A percentile compares a stretch with the other conserved stretches of the same genome.
Conservation (phyloP, 2,113 vertebrate species). For the Megatriorchis doriae region DNA sequence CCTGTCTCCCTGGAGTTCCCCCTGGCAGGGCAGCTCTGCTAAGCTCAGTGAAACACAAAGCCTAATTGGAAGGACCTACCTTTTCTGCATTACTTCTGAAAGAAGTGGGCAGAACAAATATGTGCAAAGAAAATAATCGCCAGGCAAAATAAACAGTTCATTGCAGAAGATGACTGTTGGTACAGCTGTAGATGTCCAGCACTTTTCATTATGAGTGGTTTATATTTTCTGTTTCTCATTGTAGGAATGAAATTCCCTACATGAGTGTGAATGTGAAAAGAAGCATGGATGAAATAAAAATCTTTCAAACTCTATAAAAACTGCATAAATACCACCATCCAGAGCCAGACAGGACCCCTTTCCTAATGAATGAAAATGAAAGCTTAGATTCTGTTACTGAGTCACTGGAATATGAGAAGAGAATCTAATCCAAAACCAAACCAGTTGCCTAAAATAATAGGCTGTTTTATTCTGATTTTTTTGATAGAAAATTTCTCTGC, state of each 20-base stretch:
- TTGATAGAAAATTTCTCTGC: not conserved
- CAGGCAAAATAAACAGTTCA: not conserved
- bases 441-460: slow-evolving; percentile 16
- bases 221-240: slow-evolving; percentile 9
- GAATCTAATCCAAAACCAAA: not conserved
- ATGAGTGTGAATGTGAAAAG: slow-evolving; percentile 19
- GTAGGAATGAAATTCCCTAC: not conserved
- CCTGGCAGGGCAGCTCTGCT: not conserved
- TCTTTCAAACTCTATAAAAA: slow-evolving; percentile 4
- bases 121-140: not conserved
- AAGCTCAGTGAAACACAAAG: not conserved
- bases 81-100: not conserved
- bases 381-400: not conserved
- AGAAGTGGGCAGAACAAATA: not conserved
- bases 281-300: not conserved
- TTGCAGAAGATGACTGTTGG: not conserved
- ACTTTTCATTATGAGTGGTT: not conserved
- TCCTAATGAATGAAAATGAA: not conserved
- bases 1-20: not conserved
- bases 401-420: not conserved
- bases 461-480: not conserved
- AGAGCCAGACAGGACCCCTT: not conserved
- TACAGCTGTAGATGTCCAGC: not conserved
- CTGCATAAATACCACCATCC: not conserved
- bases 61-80: not conserved